Conservation (phyloP, 2,797 vertebrate species). For the Mus caroli region DNA sequence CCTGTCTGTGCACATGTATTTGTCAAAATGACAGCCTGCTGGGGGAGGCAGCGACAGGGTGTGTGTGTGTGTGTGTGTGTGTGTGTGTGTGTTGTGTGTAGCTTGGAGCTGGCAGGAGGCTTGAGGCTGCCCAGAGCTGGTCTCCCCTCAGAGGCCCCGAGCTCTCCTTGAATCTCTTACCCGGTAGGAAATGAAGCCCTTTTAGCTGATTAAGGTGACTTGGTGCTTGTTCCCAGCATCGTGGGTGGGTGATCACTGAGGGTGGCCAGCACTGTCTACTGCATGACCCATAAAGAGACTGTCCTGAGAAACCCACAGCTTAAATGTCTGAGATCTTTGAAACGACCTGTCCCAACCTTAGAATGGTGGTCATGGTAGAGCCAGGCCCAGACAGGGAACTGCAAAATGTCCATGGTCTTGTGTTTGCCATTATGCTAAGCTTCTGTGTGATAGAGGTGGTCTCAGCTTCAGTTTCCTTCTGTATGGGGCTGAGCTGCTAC, state of each 20-base stretch:
- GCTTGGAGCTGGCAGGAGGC: not conserved
- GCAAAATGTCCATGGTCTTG: accelerated
- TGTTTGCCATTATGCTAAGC: too few species aligned
- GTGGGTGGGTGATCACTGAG: not conserved
- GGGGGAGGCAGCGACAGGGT: accelerated
- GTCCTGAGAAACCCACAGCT: not conserved
- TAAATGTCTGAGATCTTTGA: not conserved
- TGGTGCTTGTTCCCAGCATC: not conserved
- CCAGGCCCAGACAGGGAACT: not conserved
- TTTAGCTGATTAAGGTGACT: not conserved
- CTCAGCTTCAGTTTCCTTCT: not conserved
- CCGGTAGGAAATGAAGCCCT: accelerated
- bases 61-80: not conserved
- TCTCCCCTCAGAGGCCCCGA: too few species aligned
- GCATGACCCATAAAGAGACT: not conserved
- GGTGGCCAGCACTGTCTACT: not conserved
- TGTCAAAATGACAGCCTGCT: not conserved
- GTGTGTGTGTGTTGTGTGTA: not conserved
- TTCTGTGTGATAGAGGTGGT: accelerated
- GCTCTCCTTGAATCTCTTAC: not conserved
- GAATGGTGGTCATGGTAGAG: accelerated
- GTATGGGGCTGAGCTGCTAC: not conserved
- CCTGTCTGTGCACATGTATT: not conserved
- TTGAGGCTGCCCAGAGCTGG: not conserved
- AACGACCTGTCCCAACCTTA: accelerated